These are phyloP conservation scores for Bombus pyrosoma DNA, from an alignment of 1,140 invertebrate species.

Conservation along the genomic window DNA sequence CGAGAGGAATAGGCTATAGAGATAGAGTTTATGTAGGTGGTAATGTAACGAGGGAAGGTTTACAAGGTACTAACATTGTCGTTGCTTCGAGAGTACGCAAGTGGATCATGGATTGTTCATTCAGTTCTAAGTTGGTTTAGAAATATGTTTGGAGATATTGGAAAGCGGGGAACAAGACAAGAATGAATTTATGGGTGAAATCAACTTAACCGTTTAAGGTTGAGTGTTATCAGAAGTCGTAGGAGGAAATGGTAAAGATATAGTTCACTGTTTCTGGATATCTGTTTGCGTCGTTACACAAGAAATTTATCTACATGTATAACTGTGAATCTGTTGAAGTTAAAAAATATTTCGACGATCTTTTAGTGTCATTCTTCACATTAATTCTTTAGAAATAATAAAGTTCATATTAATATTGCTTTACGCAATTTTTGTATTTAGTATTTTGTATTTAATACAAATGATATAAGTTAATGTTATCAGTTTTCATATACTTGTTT, in stretches of 20 bases:
- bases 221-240: background rate
- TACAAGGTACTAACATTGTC: background rate
- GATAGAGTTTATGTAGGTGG: background rate
- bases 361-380: background rate
- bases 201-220: background rate
- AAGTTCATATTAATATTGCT: no score
- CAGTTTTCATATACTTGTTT: background rate
- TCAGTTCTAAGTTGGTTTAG: no score
- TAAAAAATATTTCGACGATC: background rate
- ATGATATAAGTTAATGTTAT: background rate
- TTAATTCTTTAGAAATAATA: no score
- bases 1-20: background rate
- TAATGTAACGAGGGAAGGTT: background rate
- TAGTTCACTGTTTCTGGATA: background rate
- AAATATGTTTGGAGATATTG: background rate
- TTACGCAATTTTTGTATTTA: background rate
- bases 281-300: background rate
- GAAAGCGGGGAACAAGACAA: background rate
- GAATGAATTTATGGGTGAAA: constrained; percentile 19
- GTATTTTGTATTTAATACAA: background rate
- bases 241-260: background rate
- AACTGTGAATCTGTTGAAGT: background rate
- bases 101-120: background rate
- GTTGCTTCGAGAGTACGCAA: background rate
- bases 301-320: no score